Base-by-base conservation (phyloP, 2,113 vertebrate species). In the Girardinichthys multiradiatus region DNA sequence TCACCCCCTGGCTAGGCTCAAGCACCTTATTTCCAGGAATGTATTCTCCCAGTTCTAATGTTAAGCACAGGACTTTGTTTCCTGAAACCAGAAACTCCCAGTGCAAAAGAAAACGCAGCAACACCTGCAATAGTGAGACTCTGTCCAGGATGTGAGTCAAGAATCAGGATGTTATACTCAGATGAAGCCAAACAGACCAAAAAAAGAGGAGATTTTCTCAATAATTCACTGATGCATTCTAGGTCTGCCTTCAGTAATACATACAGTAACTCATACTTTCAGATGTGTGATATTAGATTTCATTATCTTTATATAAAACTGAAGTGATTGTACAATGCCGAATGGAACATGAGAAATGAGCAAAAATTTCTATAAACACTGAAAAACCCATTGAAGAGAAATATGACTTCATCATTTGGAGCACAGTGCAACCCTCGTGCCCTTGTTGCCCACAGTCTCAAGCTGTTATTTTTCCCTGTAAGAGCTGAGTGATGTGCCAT, bases 1-100 rank as follows among this genome's bases (percentile, higher is more conserved):
- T 39, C 67, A 83, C 72, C 63, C 77, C 79, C 65, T 68, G 72
- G 71, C 80, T 80, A 81, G 87, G 90, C 80, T 85, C 83, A 77
- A 62, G 73, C 77, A 81, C 81, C 79, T 81, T 89, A 79, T 75
- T 83, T 89, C 85, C 87, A 91, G 72, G 76, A 89, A 88, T 67
- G 57, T 90, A 90, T 90, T 89, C 77, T 89, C 89, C 88, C 90
- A 90, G 89, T 78, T 92, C 81, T 86, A 87, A 90, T 87, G 90
- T 92, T 92, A 92, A 89, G 87, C 90, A 93, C 91, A 87, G 88
- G 90, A 89, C 83, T 87, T 83, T 76, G 91, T 91, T 93, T 94
- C 92, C 91, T 94, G 93, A 92, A 94, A 94, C 92, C 76, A 84
- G 88, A 94, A 81, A 90, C 91, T 90, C 92, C 91, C 92, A 78